These are phyloP conservation scores for Liodrosophila aerea DNA, from an alignment of 2,888 invertebrate species.

Conservation along the genomic window DNA sequence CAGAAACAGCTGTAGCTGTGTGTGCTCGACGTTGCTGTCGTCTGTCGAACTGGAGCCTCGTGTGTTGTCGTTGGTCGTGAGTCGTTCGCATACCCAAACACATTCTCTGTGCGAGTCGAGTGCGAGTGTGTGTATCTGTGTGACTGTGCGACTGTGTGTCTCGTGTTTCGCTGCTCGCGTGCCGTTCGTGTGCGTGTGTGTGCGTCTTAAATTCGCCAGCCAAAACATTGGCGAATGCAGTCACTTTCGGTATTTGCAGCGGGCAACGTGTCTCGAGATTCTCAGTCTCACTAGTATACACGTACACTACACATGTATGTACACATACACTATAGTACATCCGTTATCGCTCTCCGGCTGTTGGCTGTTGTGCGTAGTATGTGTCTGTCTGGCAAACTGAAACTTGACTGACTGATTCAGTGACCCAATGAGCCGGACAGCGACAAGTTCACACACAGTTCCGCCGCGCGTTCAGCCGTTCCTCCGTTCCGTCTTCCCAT, in stretches of 20 bases:
- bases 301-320: neutral
- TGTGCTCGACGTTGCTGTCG: constrained; percentile 6
- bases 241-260: constrained; percentile 73
- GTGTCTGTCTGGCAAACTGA: neutral
- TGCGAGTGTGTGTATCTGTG: no score
- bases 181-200: constrained; percentile 15
- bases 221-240: constrained; percentile 66
- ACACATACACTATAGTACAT: neutral
- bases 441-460: constrained; percentile 50
- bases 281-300: neutral
- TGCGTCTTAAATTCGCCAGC: constrained; percentile 58
- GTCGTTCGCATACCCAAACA: no score
- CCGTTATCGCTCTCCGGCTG: neutral
- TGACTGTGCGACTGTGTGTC: no score
- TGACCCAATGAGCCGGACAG: constrained; percentile 60
- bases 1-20: constrained; percentile 1
- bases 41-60: constrained; percentile 6
- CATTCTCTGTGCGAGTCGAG: no score
- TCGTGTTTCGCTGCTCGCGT: no score
- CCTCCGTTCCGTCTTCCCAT: neutral
- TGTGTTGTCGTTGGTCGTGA: constrained; percentile 30
- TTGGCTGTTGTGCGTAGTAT: constrained; percentile 15
- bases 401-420: constrained; percentile 27
- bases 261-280: constrained; percentile 53
- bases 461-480: constrained; percentile 16